Base-by-base conservation (phyloP, 1,140 invertebrate genomes). In the Bombus sylvicola region DNA sequence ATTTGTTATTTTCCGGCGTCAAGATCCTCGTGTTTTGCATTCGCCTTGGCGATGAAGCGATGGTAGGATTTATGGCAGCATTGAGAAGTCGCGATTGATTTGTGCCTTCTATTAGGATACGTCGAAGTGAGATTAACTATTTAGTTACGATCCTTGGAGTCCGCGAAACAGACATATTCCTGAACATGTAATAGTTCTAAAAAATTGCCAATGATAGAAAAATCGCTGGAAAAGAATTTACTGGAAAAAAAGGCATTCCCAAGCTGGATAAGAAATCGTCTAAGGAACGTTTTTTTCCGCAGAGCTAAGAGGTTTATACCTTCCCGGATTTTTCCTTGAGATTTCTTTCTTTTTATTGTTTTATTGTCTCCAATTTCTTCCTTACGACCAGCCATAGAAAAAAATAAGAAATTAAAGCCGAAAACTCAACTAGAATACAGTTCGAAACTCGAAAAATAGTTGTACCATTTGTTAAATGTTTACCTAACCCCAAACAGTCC, bases 221-320 rank as follows among this genome's bases (percentile, higher is more conserved):
- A 66, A 18, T 13, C 3, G 1, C 0, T n/a, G 59, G 59, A 5
- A 28, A 62, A 10, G 9, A 62, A 62, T n/a, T 13, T 4, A 22
- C 28, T 0, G 1, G 3, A 13, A 13, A 12, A 1, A n/a, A 62
- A 62, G 1, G 1, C 10, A 9, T 22, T 53, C 1, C 2, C 1
- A 22, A 5, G 18, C 8, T 18, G 18, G 18, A 0, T 22, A 53
- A 0, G 47, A 53, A 53, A 53, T 22, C 8, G 18, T 0, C 1
- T 1, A 2, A 2, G 18, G 18, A 6, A 53, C 6, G 47, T 53
- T 53, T 53, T 53, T 53, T 22, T 22, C 18, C 18, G 47, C 6
- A 2, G 0, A 22, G 8, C 18, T 8, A 22, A 53, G 47, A 53
- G 47, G 18, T 53, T 53, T 53, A 53, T 8, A 22, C 47, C 6